phyloP scores from a whole-genome alignment of 2,888 invertebrate species.

The Thyatira batis region DNA sequence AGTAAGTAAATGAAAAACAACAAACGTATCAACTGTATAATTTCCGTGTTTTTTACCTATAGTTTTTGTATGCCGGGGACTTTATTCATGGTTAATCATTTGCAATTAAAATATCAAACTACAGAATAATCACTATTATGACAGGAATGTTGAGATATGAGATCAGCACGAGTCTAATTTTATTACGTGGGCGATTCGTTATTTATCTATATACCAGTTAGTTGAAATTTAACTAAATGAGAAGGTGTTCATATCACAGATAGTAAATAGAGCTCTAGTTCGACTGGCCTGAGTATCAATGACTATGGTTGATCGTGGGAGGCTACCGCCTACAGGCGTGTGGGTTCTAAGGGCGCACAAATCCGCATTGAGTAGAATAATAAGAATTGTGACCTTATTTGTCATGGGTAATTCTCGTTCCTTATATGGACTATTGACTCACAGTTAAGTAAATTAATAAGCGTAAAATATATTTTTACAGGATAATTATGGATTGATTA shows the following conservation, averaged over 20 bases:
- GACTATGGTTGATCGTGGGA: slow-evolving; percentile 44
- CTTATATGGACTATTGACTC: slow-evolving; percentile 34
- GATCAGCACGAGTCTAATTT: slow-evolving; percentile 49
- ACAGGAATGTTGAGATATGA: slow-evolving; percentile 61
- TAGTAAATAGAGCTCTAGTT: slow-evolving; percentile 16
- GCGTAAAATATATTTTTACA: background rate
- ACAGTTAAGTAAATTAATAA: background rate
- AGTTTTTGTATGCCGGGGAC: slow-evolving; percentile 34
- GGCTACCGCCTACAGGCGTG: slow-evolving; percentile 40
- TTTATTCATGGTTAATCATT: slow-evolving; percentile 49
- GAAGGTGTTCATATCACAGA: background rate
- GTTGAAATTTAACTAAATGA: background rate
- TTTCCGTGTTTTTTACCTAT: background rate
- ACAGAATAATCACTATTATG: slow-evolving; percentile 54
- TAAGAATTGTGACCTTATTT: slow-evolving; percentile 54
- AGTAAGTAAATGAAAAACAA: slow-evolving; percentile 1
- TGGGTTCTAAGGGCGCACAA: slow-evolving; percentile 59
- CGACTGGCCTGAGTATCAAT: slow-evolving; percentile 19
- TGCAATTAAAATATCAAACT: slow-evolving; percentile 65
- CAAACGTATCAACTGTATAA: background rate
- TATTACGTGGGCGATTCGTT: slow-evolving; percentile 42
- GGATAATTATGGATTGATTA: background rate
- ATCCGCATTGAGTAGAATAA: slow-evolving; percentile 67
- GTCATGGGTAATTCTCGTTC: slow-evolving; percentile 41
- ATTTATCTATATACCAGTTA: slow-evolving; percentile 33